Base-by-base conservation (phyloP, 92 coral and sea anemone genomes). In the Montipora capitata region DNA sequence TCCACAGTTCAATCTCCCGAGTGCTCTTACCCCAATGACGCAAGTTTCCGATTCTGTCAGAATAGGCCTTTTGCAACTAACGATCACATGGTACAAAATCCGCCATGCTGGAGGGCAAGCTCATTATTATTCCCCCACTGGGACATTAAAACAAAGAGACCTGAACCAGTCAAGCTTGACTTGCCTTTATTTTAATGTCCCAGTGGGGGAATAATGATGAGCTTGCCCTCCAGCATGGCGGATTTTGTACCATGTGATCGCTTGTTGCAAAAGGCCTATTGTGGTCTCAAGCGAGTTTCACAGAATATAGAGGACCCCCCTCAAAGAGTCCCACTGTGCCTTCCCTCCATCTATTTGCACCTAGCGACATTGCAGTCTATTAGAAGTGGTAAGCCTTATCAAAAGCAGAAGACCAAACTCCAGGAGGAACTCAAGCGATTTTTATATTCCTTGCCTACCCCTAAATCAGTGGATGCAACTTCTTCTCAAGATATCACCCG, bases 1-100 rank as follows among this genome's bases (percentile, higher is more conserved):
- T 20, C 91, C 17, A 89, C 96, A 14, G 83, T 83, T 14, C 66
- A 74, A 17, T 89, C 93, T 59, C 89, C 94, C 59, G 79, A 67
- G n/a, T 90, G 96, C 71, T 45, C 0, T n/a, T 90, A 93, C 64
- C 76, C 96, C 12, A 90, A 93, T 74, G 94, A 93, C 74, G 72
- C n/a, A 38, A 81, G 84, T 52, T 85, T 93, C 40, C 78, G 13
- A 35, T 88, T 69, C 64, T 92, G 90, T 62, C 93, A 89, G 40
- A 84, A 66, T 20, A 20, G 27, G 27, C 27, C 27, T 20, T 20
- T 20, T 20, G 27, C 27, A 20, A 20, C 27, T 20, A 20, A 20
- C 27, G 27, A 20, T 20, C 27, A 20, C 27, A 20, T 20, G 27
- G 27, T 20, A 20, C 27, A 20, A 20, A 20, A 20, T 20, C 27